Evolutionary conservation across 2,888 invertebrate genomes (phyloP), one percentile per base, ranked within the genome.

Genomic region (Trachelus tabidus): DNA sequence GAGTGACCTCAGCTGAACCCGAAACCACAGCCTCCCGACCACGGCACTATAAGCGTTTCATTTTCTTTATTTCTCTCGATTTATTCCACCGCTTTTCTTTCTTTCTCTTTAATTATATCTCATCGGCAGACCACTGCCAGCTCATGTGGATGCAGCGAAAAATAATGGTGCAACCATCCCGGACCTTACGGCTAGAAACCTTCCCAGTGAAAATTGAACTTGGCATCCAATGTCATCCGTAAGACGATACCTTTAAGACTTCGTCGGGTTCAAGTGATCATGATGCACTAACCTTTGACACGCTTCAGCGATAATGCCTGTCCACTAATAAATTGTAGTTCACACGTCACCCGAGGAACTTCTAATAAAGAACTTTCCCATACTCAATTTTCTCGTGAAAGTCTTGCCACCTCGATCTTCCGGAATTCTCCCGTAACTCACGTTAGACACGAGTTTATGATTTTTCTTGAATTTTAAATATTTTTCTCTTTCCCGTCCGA

Each of bases 1-100:
- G 81, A 23, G 85, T 88, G 89, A 89, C 87, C 86, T 84, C 82
- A 79, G 84, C 77, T 86, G 86, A 87, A 88, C 87, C 82, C 85
- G 83, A 87, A 86, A 87, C 85, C 84, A 81, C 86, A 56, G 56
- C 56, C 56, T 0, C 56, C 40, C 9, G 56, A 56, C 23, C 23
- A 23, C 23, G 23, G 1, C 56, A 2, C 23, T 23, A 56, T 23
- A 9, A 23, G 9, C 23, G 0, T 2, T 56, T 56, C 23, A 23
- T 23, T 56, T 23, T 23, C 9, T 23, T 9, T 23, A 56, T 56
- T 56, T 56, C 9, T 23, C 56, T 9, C 6, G 9, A 56, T 56
- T 23, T 56, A 9, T 56, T 56, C 56, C 1, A 56, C 23, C 56
- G 56, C 9, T 9, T 56, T 56, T 56, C 23, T 2, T 56, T 56